Evolutionary conservation across 2,888 invertebrate genomes (phyloP).

Genomic region (Myathropa florea): DNA sequence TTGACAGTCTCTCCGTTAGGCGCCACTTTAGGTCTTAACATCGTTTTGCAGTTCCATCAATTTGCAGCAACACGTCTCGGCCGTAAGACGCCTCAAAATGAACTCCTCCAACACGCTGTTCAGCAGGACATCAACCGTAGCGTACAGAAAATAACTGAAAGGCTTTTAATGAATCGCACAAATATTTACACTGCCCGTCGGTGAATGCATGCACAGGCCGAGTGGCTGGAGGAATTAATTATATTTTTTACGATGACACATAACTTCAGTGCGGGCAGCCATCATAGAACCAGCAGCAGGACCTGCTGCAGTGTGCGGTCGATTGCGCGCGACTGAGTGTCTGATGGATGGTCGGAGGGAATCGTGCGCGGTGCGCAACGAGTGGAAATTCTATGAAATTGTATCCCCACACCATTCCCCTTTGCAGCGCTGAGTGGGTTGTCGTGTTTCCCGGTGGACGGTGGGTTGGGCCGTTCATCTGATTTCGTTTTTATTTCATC

Average conservation of each 20-base stretch:
- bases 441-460: neutral
- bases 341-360: constrained; percentile 35
- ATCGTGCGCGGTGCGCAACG: constrained; percentile 15
- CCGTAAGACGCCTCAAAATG: neutral
- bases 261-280: neutral
- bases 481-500: neutral
- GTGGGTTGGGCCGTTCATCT: neutral
- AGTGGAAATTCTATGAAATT: constrained; percentile 27
- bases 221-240: neutral
- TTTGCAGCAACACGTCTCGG: neutral
- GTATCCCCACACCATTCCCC: neutral
- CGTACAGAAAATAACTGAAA: constrained; percentile 11
- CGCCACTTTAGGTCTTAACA: neutral
- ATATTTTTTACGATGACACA: constrained; percentile 5
- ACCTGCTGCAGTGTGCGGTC: neutral
- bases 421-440: neutral
- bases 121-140: neutral
- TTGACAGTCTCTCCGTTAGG: neutral
- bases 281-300: neutral
- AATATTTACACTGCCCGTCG: neutral
- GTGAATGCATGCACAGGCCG: neutral
- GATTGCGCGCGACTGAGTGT: constrained; percentile 2
- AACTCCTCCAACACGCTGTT: neutral
- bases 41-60: neutral
- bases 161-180: constrained; percentile 11